Base-by-base conservation (phyloP, 1,140 invertebrate genomes). In the Trialeurodes vaporariorum region DNA sequence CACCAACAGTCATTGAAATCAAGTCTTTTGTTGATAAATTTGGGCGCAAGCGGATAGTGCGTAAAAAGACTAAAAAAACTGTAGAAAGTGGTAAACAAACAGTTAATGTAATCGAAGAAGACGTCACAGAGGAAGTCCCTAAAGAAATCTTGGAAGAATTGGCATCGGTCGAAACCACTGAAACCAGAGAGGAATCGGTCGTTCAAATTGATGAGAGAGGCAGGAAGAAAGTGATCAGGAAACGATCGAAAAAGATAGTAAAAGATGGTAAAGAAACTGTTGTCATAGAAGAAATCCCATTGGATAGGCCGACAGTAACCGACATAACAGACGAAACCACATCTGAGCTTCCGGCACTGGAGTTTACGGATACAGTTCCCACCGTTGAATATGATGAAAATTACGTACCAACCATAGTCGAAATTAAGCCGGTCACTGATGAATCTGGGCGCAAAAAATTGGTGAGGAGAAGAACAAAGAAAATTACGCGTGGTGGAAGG, bases 381-480 rank as follows among this genome's bases (percentile, higher is more conserved):
- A 25, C 0, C 2, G 25, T 23, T 9, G 25, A 27, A 21, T 2
- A 23, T 22, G 24, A 24, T 27, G 59, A 23, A 2, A n/a, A n/a
- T 13, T 25, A 34, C 12, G 27, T 23, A 1, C 17, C 27, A 5
- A n/a, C 63, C 11, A 27, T 34, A 34, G 9, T 64, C 5, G 34
- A 49, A 49, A 17, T 49, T 9, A 49, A 49, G 17, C 17, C 34
- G 34, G 5, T 49, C 34, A 49, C 17, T 17, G 34, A 49, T 49
- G 17, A 49, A 49, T 49, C 34, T 9, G 34, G 34, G 17, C 34
- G 34, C 5, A 49, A 49, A 17, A 49, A 49, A 17, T 9, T 34
- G 63, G 27, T 64, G 1, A 26, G 40, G 40, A 64, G 23, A n/a
- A 64, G 34, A 64, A n/a, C 40, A 21, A 64, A 64, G 27, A 64